Evolutionary conservation across 2,888 invertebrate species (phyloP).

Genomic region (Digitonthophagus gazella): DNA sequence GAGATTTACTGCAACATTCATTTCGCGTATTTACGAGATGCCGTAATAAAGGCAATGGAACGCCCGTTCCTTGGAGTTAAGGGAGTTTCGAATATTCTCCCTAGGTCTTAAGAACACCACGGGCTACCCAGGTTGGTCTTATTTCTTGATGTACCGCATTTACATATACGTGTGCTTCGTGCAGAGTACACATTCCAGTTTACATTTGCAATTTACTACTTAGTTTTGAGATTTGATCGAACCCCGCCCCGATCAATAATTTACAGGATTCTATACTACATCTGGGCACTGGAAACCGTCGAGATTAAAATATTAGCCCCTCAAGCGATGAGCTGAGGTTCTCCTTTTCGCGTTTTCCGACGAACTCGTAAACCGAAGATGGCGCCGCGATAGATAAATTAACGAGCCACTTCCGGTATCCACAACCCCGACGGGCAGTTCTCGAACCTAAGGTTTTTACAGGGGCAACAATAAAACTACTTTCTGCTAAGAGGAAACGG

Average conservation of each 20-base stretch:
- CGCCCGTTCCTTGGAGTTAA: background rate
- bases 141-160: background rate
- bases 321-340: background rate
- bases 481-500: background rate
- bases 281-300: background rate
- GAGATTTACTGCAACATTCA: conserved; percentile 15
- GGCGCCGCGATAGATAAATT: conserved; percentile 15
- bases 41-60: conserved; percentile 7
- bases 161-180: background rate
- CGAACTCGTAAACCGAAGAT: conserved; percentile 17
- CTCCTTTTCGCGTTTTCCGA: conserved; percentile 6
- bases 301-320: background rate
- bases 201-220: background rate
- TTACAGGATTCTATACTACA: background rate
- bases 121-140: background rate
- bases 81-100: background rate
- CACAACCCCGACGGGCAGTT: conserved; percentile 10
- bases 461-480: conserved; percentile 11
- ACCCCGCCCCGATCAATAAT: background rate
- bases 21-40: conserved; percentile 14
- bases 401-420: conserved; percentile 31
- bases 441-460: conserved; percentile 7
- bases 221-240: background rate
- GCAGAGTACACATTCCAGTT: background rate
- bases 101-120: background rate